These are phyloP conservation scores for Atopsyche davidsoni DNA, from an alignment of 1,140 invertebrate genomes.

Conservation along the genomic window DNA sequence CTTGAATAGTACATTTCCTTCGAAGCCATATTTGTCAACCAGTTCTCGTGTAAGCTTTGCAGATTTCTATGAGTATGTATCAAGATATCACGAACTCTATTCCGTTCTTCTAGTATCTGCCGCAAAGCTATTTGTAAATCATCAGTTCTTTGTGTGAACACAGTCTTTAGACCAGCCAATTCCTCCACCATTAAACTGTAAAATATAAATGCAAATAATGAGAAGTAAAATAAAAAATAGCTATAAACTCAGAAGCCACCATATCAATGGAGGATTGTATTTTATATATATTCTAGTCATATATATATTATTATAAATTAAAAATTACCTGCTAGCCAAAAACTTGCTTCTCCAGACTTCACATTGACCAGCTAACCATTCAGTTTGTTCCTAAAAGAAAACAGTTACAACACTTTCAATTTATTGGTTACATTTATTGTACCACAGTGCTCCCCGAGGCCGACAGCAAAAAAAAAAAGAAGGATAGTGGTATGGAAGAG, in stretches of 20 bases:
- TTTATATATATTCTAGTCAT: neutral
- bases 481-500: neutral
- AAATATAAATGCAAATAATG: conserved; percentile 29
- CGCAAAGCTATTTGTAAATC: conserved; percentile 70
- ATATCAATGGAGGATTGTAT: neutral
- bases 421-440: too few relatives aligned
- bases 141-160: conserved; percentile 65
- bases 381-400: conserved; percentile 68
- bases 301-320: conserved; percentile 6
- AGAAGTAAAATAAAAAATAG: conserved; percentile 26
- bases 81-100: conserved; percentile 61
- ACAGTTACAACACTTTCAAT: neutral
- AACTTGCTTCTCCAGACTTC: conserved; percentile 96
- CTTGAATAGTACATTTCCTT: conserved; percentile 26
- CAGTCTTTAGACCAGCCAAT: conserved; percentile 76
- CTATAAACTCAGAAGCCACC: neutral
- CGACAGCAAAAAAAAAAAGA: neutral
- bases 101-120: conserved; percentile 67
- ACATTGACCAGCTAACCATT: conserved; percentile 86
- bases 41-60: conserved; percentile 45
- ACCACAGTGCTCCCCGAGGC: too few relatives aligned
- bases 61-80: conserved; percentile 64
- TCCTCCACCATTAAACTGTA: conserved; percentile 84
- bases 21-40: conserved; percentile 40
- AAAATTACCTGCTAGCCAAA: conserved; percentile 73